Evolutionary conservation across 2,797 vertebrate genomes (phyloP).

Genomic region (Lepidocolaptes lacrymiger): DNA sequence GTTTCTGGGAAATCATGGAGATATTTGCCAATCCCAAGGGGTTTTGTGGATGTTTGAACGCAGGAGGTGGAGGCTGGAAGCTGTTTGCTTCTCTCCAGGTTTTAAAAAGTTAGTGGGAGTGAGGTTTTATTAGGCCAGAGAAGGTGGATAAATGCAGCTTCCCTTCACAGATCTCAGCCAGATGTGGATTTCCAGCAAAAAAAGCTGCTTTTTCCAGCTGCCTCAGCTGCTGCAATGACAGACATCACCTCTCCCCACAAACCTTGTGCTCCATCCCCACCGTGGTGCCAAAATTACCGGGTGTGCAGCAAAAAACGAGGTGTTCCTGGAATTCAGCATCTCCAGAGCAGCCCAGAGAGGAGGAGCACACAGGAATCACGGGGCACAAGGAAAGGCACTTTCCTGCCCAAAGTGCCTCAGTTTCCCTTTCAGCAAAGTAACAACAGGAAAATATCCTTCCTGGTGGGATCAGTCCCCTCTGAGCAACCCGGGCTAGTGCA

Average conservation of each 20-base stretch:
- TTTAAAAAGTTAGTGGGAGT: neutral
- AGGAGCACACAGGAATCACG: neutral
- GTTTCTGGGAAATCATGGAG: neutral
- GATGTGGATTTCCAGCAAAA: neutral
- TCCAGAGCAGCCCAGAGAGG: neutral
- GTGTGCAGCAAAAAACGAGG: neutral
- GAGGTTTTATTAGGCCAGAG: neutral
- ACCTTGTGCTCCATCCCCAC: neutral
- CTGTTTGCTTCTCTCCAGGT: neutral
- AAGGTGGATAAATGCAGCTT: neutral
- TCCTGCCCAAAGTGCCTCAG: neutral
- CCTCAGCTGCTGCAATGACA: neutral
- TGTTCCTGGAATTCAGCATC: neutral
- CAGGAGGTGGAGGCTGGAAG: neutral
- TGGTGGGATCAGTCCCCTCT: rapidly evolving
- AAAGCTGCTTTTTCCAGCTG: neutral
- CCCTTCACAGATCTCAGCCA: neutral
- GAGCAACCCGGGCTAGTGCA: neutral
- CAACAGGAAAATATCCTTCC: neutral
- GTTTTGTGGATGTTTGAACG: neutral
- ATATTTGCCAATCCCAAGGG: neutral
- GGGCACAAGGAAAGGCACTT: rapidly evolving
- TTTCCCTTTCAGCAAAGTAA: neutral
- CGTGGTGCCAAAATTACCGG: neutral
- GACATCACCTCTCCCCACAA: neutral